Conservation (phyloP, 2,113 vertebrate genomes). For the Tragulus kanchil region DNA sequence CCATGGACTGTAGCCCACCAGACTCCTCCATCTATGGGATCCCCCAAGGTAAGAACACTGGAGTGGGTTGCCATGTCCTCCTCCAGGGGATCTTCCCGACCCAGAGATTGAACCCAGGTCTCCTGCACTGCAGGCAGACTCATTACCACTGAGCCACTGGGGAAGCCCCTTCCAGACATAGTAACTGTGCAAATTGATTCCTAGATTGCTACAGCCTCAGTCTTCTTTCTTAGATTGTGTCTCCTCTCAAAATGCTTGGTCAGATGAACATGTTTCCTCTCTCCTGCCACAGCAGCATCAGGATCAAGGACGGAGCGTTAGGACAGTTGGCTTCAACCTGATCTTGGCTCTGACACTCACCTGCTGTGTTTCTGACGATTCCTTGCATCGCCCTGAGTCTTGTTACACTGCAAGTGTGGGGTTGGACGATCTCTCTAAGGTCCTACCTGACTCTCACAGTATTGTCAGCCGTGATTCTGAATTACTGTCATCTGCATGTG, state of each 20-base stretch:
- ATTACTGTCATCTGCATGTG: neutral
- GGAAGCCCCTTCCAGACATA: neutral
- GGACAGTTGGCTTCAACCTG: neutral
- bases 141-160: no score
- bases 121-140: no score
- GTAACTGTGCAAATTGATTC: neutral
- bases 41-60: no score
- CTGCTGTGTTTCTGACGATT: neutral
- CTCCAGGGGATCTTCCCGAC: no score
- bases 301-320: neutral
- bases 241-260: neutral
- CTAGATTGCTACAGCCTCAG: neutral
- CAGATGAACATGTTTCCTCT: neutral
- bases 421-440: neutral
- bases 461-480: neutral
- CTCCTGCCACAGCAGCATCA: neutral
- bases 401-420: accelerated
- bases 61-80: no score
- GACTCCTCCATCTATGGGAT: no score
- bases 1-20: no score
- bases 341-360: neutral
- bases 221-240: neutral
- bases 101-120: no score
- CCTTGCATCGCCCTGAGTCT: neutral
- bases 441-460: neutral